A percentile compares a stretch with the other conserved stretches of the same genome.
Evolutionary conservation across 2,888 invertebrate species (phyloP).

Genomic region (Tiliacea citrago): DNA sequence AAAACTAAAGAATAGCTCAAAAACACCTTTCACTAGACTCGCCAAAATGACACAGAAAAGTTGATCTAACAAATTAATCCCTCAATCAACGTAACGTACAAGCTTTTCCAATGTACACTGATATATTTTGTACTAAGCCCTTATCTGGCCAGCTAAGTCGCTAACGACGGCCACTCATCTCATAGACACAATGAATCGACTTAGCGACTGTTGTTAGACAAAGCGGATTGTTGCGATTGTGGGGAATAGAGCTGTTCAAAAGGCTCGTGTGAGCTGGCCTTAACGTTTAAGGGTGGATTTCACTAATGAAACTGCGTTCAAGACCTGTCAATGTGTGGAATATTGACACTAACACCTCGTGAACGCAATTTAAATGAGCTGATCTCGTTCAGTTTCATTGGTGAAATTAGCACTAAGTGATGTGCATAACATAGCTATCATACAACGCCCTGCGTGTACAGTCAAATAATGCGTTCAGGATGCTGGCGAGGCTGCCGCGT

Average conservation of each 20-base stretch:
- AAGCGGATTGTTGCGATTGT: conserved; percentile 79
- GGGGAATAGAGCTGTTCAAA: conserved; percentile 72
- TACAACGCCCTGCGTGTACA: too few relatives aligned
- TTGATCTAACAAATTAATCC: conserved; percentile 15
- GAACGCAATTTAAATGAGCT: neutral
- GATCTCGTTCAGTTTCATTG: too few relatives aligned
- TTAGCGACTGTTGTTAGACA: conserved; percentile 87
- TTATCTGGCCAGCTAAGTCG: conserved; percentile 80
- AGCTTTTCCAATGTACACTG: conserved; percentile 74
- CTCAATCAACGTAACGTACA: neutral
- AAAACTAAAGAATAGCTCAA: neutral
- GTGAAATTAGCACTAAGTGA: too few relatives aligned
- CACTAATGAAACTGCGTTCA: neutral
- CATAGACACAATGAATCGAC: conserved; percentile 83
- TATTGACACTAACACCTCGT: neutral
- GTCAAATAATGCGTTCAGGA: too few relatives aligned
- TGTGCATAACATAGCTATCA: too few relatives aligned
- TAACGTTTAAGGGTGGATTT: conserved; percentile 25
- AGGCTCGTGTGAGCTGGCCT: conserved; percentile 78
- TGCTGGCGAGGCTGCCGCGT: too few relatives aligned
- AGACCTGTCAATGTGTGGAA: neutral
- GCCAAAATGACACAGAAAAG: neutral
- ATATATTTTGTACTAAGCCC: conserved; percentile 83
- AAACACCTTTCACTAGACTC: neutral
- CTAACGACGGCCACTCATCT: conserved; percentile 89